phyloP scores from a whole-genome alignment of 2,888 invertebrate species.

The Zaprionus bogoriensis region DNA sequence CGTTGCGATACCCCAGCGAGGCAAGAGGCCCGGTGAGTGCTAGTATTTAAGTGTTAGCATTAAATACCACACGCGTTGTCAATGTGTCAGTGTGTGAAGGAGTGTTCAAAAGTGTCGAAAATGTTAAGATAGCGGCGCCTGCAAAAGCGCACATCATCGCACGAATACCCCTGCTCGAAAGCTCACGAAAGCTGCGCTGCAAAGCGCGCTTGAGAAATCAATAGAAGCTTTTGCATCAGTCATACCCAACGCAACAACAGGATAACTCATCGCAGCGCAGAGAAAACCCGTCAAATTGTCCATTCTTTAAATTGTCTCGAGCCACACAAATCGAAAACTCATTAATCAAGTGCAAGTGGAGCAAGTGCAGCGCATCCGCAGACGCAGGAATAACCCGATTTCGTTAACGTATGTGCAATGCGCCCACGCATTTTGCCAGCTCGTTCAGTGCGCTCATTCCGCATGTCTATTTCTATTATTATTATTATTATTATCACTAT shows the following conservation, averaged over 20 bases:
- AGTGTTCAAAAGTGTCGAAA: not conserved
- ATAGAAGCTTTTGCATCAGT: slow-evolving; percentile 60
- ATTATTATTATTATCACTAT: not conserved
- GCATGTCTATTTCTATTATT: slow-evolving; percentile 55
- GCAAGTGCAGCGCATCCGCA: slow-evolving; percentile 4
- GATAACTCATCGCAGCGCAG: slow-evolving; percentile 42
- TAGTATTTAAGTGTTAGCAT: not conserved
- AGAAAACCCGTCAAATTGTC: slow-evolving; percentile 13
- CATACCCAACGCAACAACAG: slow-evolving; percentile 66
- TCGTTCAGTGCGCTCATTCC: slow-evolving; percentile 43
- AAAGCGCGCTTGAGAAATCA: slow-evolving; percentile 64
- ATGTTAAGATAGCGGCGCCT: not conserved
- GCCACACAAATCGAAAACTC: slow-evolving; percentile 10
- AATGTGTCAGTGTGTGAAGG: not conserved
- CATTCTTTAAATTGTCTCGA: slow-evolving; percentile 9
- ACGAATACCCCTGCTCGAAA: slow-evolving; percentile 46
- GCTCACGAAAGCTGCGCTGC: slow-evolving; percentile 45
- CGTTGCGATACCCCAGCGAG: slow-evolving; percentile 43
- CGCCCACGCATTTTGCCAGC: slow-evolving; percentile 32
- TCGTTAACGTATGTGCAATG: slow-evolving; percentile 51
- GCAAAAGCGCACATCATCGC: slow-evolving; percentile 2
- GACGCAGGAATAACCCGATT: slow-evolving; percentile 50
- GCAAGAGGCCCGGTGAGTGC: slow-evolving; percentile 77
- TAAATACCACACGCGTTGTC: not conserved
- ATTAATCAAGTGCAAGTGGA: slow-evolving; percentile 20